Evolutionary conservation across 2,113 vertebrate genomes (phyloP).

Genomic region (Motacilla tschutschensis): DNA sequence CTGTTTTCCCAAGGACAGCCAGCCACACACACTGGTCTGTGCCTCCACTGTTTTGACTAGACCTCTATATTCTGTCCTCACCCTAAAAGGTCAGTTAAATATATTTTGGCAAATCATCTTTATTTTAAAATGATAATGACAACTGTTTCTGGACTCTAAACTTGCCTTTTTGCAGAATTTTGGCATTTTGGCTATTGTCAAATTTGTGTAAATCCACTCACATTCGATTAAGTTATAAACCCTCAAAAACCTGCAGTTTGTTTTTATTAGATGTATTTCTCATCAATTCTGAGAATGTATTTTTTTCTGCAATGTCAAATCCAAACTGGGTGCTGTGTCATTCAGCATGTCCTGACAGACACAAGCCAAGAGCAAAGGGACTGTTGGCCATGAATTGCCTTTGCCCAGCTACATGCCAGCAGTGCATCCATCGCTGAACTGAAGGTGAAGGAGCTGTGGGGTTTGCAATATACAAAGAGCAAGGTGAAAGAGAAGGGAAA

Average conservation of each 20-base stretch:
- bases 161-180: not conserved
- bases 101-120: not conserved
- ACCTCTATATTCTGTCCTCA: not conserved
- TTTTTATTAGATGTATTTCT: not conserved
- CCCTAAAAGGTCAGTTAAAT: not conserved
- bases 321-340: not conserved
- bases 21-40: not conserved
- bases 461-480: not conserved
- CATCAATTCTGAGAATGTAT: not conserved
- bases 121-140: not conserved
- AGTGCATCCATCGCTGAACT: not conserved
- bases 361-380: not conserved
- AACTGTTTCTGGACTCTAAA: not conserved
- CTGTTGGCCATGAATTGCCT: not conserved
- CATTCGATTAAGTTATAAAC: not conserved
- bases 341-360: not conserved
- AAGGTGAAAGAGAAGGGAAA: not conserved
- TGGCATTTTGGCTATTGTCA: not conserved
- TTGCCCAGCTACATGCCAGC: not conserved
- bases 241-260: not conserved
- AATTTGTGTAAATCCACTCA: not conserved
- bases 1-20: not conserved
- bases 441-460: fast-evolving
- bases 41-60: not conserved
- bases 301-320: not conserved